Evolutionary conservation across 2,797 vertebrate species (phyloP), one percentile per base, ranked within the genome.

Genomic region (Bovichtus diacanthus): DNA sequence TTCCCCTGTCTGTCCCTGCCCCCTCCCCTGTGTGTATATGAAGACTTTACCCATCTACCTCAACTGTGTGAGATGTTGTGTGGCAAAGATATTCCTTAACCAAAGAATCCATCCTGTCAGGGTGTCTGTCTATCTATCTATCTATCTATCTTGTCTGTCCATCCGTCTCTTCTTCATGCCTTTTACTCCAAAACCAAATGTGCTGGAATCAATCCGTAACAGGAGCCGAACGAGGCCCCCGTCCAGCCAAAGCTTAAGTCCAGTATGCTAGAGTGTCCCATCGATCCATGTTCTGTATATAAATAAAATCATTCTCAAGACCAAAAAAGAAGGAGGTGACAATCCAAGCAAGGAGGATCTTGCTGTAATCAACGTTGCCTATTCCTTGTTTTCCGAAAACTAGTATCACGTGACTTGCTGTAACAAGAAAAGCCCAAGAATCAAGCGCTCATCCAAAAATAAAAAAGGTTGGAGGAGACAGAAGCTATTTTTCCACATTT

Each of bases 21-120:
- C 74, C 50, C 23, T 58, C 77, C 87, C 83, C 76, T 78, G 86
- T 90, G 92, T 93, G 86, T 94, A 93, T 90, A 94, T 84, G 87
- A 94, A 94, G 92, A 95, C 92, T 94, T 94, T 93, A 93, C 92
- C 92, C 94, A 95, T 95, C 95, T 95, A 96, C 95, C 95, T 95
- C 95, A 95, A 95, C 90, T 94, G 91, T 95, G 91, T 95, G 94
- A 94, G 92, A 93, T 93, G 91, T 93, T 87, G 93, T 94, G 91
- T 95, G 94, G 92, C 93, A 92, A 93, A 94, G 91, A 94, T 94
- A 92, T 95, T 94, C 89, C 92, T 94, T 94, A 95, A 95, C 95
- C 95, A 95, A 96, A 96, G 95, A 95, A 92, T 92, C 93, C 94
- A 93, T 95, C 90, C 94, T 90, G 93, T 95, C 94, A 95, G 94